phyloP scores from a whole-genome alignment of 2,113 vertebrate species.

The Hemichromis elongatus region DNA sequence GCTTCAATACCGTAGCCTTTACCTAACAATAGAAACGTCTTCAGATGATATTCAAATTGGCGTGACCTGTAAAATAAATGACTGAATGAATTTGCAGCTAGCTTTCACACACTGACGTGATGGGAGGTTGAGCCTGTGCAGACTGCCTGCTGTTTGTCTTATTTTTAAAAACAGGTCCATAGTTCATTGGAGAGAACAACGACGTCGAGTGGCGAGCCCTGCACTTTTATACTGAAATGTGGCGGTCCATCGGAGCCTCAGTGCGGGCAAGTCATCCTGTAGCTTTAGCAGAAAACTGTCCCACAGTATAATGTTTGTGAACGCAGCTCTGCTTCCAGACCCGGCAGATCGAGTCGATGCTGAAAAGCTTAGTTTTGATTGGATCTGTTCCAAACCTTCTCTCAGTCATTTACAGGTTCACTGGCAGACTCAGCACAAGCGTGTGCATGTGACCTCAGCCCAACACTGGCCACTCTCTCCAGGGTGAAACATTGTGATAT shows the following conservation, averaged over 20 bases:
- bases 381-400: neutral
- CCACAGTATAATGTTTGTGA: neutral
- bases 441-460: neutral
- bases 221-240: neutral
- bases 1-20: neutral
- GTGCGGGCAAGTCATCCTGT: neutral
- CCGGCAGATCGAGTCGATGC: neutral
- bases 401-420: too few relatives aligned
- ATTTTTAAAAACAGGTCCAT: too few relatives aligned
- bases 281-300: neutral
- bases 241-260: neutral
- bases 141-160: too few relatives aligned
- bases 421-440: too few relatives aligned
- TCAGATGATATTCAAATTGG: neutral
- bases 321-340: neutral
- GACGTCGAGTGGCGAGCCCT: neutral
- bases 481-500: neutral
- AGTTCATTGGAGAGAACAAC: neutral
- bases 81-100: neutral
- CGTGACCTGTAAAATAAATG: neutral
- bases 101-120: neutral
- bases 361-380: neutral
- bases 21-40: neutral
- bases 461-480: neutral
- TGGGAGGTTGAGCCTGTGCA: neutral